A percentile compares a stretch with the other conserved stretches of the same genome.
These are phyloP conservation scores for Hirtodrosophila histrioides DNA, from an alignment of 2,888 invertebrate genomes.

Conservation along the genomic window DNA sequence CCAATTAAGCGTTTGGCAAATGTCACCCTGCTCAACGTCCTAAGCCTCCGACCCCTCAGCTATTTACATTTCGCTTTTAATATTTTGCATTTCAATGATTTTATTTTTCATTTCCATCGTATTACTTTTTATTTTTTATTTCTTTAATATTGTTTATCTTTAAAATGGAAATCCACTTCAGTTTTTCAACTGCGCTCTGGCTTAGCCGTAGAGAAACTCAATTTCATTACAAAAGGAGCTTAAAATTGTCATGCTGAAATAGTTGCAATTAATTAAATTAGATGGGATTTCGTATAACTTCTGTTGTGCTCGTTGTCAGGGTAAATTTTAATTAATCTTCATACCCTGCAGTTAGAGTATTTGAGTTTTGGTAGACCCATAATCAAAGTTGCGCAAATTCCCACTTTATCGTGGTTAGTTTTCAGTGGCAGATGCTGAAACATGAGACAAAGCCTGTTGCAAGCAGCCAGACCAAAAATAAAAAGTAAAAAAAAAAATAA, in stretches of 20 bases:
- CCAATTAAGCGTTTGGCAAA: slow-evolving; percentile 72
- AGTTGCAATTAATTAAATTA: slow-evolving; percentile 55
- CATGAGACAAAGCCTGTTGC: slow-evolving; percentile 57
- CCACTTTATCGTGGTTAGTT: slow-evolving; percentile 43
- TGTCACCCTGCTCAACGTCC: slow-evolving; percentile 29
- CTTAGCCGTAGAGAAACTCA: background rate
- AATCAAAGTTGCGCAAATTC: slow-evolving; percentile 37
- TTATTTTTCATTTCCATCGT: slow-evolving; percentile 41
- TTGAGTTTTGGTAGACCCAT: background rate
- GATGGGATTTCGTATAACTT: slow-evolving; percentile 2
- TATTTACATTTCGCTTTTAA: slow-evolving; percentile 59
- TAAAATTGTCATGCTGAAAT: slow-evolving; percentile 25
- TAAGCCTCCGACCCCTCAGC: slow-evolving; percentile 3
- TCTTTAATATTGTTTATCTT: slow-evolving; percentile 12
- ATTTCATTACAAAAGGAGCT: background rate
- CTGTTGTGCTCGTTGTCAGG: slow-evolving; percentile 8
- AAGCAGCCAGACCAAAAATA: slow-evolving; percentile 6
- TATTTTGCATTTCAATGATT: slow-evolving; percentile 65
- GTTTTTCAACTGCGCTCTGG: too few species aligned
- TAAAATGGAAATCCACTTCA: slow-evolving; percentile 20
- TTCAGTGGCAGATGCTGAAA: slow-evolving; percentile 63
- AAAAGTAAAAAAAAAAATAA: slow-evolving; percentile 17
- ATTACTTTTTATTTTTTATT: slow-evolving; percentile 43
- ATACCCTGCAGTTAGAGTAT: slow-evolving; percentile 1
- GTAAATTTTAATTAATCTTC: slow-evolving; percentile 17